Evolutionary conservation across 2,888 invertebrate species (phyloP).

Genomic region (Trilocha varians): DNA sequence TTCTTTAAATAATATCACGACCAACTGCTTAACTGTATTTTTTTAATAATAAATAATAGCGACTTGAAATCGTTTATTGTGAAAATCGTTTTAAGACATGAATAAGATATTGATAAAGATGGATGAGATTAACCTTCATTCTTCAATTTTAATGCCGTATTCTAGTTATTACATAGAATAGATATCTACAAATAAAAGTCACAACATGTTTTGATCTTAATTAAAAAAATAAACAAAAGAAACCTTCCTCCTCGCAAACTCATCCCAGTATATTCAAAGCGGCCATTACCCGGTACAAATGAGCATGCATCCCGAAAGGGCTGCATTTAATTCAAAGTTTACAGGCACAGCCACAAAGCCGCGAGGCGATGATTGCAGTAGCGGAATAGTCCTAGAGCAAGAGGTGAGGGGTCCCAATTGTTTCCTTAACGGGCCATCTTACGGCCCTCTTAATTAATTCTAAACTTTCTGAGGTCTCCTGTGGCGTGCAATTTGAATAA

Average conservation of each 20-base stretch:
- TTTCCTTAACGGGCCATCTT: slow-evolving; percentile 72
- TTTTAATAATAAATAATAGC: too few relatives aligned
- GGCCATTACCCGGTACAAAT: slow-evolving; percentile 27
- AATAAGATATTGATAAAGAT: too few relatives aligned
- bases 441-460: slow-evolving; percentile 73
- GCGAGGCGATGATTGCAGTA: slow-evolving; percentile 48
- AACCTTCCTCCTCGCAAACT: neutral
- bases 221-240: neutral
- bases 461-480: slow-evolving; percentile 72
- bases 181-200: too few relatives aligned
- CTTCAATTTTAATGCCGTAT: too few relatives aligned
- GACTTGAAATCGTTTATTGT: too few relatives aligned
- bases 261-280: too few relatives aligned
- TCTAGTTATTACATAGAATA: too few relatives aligned
- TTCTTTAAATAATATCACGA: too few relatives aligned
- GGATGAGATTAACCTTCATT: too few relatives aligned
- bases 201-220: too few relatives aligned
- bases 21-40: too few relatives aligned
- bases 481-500: slow-evolving; percentile 71
- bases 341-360: slow-evolving; percentile 36
- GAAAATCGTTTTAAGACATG: too few relatives aligned
- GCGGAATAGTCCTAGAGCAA: slow-evolving; percentile 53
- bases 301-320: slow-evolving; percentile 40
- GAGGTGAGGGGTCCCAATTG: slow-evolving; percentile 54
- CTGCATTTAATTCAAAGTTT: slow-evolving; percentile 32